Percentiles rank a stretch among this genome's conserved stretches.
These are phyloP conservation scores for Ornithoptera priamus DNA, from an alignment of 2,888 invertebrate genomes.

Conservation along the genomic window DNA sequence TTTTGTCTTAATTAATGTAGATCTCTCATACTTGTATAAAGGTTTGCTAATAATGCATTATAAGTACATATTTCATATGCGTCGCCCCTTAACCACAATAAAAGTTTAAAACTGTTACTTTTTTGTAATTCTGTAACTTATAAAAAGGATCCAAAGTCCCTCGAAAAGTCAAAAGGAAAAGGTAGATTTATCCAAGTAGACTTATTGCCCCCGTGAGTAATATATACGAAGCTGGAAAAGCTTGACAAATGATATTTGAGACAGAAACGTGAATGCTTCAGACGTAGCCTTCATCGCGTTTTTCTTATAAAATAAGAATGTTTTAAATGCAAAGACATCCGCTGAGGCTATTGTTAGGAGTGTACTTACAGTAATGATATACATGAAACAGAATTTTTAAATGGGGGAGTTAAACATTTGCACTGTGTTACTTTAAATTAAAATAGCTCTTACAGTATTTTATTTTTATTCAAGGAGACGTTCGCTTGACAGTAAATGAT, in stretches of 20 bases:
- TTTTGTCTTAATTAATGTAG: too few relatives aligned
- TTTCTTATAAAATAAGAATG: slow-evolving; percentile 10
- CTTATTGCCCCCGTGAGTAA: slow-evolving; percentile 26
- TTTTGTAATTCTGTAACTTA: too few relatives aligned
- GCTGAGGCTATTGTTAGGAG: background rate
- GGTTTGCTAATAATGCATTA: too few relatives aligned
- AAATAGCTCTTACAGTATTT: too few relatives aligned
- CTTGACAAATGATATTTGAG: slow-evolving; percentile 56
- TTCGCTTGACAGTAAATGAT: too few relatives aligned
- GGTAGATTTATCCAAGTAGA: slow-evolving; percentile 16
- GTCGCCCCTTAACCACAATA: too few relatives aligned
- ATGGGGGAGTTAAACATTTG: too few relatives aligned
- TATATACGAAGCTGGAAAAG: slow-evolving; percentile 39
- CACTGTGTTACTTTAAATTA: too few relatives aligned
- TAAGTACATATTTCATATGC: too few relatives aligned
- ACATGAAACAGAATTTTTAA: background rate
- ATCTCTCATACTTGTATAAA: too few relatives aligned
- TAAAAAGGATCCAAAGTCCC: background rate
- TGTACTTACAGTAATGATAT: background rate
- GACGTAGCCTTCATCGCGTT: slow-evolving; percentile 21
- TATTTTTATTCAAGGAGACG: too few relatives aligned
- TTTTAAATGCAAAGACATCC: slow-evolving; percentile 3
- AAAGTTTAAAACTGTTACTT: too few relatives aligned
- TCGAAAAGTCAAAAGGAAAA: slow-evolving; percentile 12
- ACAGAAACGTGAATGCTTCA: slow-evolving; percentile 40